A percentile compares a stretch with the other conserved stretches of the same genome.
These are phyloP conservation scores for Heliangelus exortis DNA, from an alignment of 2,797 vertebrate species.

Conservation along the genomic window DNA sequence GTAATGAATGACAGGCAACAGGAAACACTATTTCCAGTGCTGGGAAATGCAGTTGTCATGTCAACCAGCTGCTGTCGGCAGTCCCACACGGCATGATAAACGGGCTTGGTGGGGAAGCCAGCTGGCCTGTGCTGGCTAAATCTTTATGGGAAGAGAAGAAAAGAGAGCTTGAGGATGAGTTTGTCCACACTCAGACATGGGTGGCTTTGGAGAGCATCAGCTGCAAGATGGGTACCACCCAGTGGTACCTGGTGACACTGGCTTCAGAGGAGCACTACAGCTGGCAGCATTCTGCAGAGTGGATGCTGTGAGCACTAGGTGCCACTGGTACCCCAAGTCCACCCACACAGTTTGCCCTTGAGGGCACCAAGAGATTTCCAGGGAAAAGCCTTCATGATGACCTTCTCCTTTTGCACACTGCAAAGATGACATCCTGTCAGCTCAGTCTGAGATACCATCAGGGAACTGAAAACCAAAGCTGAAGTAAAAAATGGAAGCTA, in stretches of 20 bases:
- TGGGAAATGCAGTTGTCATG: constrained; percentile 54
- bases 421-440: not conserved
- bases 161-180: not conserved
- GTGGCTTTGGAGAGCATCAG: not conserved
- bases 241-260: fast-evolving
- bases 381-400: not conserved
- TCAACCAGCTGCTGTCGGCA: constrained; percentile 41
- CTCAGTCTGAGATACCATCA: not conserved
- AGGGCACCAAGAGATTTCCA: not conserved
- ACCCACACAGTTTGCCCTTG: not conserved
- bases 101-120: not conserved
- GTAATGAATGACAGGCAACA: constrained; percentile 26
- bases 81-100: constrained; percentile 30
- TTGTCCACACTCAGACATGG: fast-evolving
- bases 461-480: not conserved
- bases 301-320: not conserved
- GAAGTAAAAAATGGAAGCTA: no score
- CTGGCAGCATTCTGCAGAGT: not conserved
- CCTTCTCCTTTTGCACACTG: not conserved
- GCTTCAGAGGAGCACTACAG: fast-evolving
- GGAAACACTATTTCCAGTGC: constrained; percentile 17
- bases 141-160: not conserved
- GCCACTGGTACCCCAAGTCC: not conserved
- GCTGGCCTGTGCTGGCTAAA: not conserved
- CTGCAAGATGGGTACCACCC: not conserved